These are phyloP conservation scores for Upupa epops DNA, from an alignment of 2,113 vertebrate species.

Conservation along the genomic window DNA sequence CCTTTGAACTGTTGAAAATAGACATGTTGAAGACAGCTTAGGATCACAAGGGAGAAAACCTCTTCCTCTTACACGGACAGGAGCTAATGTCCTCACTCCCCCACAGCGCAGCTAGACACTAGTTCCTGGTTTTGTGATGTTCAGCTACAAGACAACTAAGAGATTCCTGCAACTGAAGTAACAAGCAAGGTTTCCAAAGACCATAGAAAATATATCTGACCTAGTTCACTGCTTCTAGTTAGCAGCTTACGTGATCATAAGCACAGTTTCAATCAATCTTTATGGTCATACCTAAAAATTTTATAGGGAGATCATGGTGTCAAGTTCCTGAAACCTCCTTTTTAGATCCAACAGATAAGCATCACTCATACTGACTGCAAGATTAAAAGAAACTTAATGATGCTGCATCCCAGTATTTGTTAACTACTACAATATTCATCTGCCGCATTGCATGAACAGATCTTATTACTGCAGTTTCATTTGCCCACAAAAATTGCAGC, in stretches of 20 bases:
- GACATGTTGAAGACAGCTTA: too few relatives aligned
- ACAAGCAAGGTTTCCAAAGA: not conserved
- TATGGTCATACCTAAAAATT: not conserved
- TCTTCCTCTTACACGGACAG: not conserved
- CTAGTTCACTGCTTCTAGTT: not conserved
- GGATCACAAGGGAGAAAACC: not conserved
- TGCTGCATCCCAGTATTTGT: not conserved
- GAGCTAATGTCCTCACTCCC: accelerated
- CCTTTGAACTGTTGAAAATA: not conserved
- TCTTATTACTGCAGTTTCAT: not conserved
- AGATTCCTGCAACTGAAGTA: not conserved
- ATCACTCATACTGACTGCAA: accelerated
- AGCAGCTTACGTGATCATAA: accelerated
- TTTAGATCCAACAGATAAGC: not conserved
- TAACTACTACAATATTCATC: not conserved
- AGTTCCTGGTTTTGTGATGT: not conserved
- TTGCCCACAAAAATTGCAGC: conserved; percentile 15
- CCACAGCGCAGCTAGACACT: accelerated
- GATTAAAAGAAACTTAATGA: not conserved
- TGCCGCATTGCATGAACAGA: not conserved
- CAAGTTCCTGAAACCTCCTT: not conserved
- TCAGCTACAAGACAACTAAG: not conserved
- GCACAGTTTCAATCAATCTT: not conserved
- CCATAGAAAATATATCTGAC: not conserved
- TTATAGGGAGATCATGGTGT: not conserved